Evolutionary conservation across 2,888 invertebrate species (phyloP), one percentile per base, ranked within the genome.

Genomic region (Eupithecia dodoneata): DNA sequence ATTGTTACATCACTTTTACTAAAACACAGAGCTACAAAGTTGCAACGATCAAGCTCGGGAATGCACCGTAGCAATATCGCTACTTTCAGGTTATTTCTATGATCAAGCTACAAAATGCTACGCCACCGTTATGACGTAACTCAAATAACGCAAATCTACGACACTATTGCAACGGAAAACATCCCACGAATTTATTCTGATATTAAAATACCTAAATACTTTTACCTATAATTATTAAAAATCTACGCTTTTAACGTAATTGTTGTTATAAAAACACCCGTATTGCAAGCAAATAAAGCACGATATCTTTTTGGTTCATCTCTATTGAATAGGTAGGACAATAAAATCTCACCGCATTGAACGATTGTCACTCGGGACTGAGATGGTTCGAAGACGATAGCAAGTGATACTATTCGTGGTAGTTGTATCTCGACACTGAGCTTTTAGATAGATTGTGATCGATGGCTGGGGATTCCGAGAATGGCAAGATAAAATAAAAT

Each of bases 341-440:
- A 84, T 82, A 82, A 84, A 81, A 82, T 76, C 76, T 79, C 63
- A 75, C 72, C 77, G 76, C 76, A 80, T 81, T 83, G 83, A 86
- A 85, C 84, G 79, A 80, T 80, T 84, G 86, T 85, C 87, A 84
- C 85, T 81, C 80, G 84, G 83, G 85, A 63, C 63, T 10, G 63
- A 80, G 74, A 80, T 45, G 81, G 80, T 82, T 80, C 49, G 81
- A 80, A 82, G 81, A 81, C 78, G 84, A 59, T 59, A 59, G 83
- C 82, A 83, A 80, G 84, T 82, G 84, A 83, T 81, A 83, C 77
- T 80, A 77, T 83, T 78, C 71, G 73, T 75, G 13, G 47, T 47
- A 70, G 18, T 70, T 83, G 79, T 81, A 75, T 71, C 69, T 73
- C 76, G 81, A 81, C 79, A 76, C 76, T 73, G 79, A 81, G 81